Percentiles rank a stretch among this genome's conserved stretches.
Evolutionary conservation across 2,113 vertebrate genomes (phyloP).

Genomic region (Mustela nigripes): DNA sequence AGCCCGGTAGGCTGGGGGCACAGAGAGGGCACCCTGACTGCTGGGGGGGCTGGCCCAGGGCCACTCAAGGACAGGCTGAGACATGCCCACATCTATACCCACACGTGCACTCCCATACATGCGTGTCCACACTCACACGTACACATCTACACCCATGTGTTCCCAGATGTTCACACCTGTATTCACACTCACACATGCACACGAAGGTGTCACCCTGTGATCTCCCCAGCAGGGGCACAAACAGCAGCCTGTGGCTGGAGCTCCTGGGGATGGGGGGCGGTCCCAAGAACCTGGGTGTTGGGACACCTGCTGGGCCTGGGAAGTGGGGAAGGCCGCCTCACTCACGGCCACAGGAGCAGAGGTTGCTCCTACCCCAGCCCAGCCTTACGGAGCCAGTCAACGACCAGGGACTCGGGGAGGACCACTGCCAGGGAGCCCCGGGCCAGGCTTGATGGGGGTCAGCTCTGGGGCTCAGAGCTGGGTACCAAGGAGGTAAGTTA

Average conservation of each 20-base stretch:
- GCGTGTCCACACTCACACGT: background rate
- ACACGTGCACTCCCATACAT: too few species aligned
- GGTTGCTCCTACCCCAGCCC: background rate
- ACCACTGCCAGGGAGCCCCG: background rate
- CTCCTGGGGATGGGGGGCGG: too few species aligned
- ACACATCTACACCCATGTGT: too few species aligned
- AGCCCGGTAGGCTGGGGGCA: background rate
- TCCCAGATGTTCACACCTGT: too few species aligned
- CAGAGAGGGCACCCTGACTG: accelerated
- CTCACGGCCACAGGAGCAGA: accelerated
- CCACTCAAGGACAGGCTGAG: background rate
- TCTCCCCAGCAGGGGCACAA: background rate
- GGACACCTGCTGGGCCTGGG: background rate
- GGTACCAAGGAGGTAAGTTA: background rate
- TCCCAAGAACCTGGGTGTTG: background rate
- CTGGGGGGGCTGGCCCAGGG: background rate
- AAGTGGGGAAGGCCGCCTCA: background rate
- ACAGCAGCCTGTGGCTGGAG: background rate
- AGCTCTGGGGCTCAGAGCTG: background rate
- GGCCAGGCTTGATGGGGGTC: background rate
- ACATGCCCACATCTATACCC: background rate
- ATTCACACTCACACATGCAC: accelerated
- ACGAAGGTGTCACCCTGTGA: accelerated
- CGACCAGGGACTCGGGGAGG: background rate
- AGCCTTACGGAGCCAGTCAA: background rate